Evolutionary conservation across 2,888 invertebrate species (phyloP).

Genomic region (Synanthedon myopaeformis): DNA sequence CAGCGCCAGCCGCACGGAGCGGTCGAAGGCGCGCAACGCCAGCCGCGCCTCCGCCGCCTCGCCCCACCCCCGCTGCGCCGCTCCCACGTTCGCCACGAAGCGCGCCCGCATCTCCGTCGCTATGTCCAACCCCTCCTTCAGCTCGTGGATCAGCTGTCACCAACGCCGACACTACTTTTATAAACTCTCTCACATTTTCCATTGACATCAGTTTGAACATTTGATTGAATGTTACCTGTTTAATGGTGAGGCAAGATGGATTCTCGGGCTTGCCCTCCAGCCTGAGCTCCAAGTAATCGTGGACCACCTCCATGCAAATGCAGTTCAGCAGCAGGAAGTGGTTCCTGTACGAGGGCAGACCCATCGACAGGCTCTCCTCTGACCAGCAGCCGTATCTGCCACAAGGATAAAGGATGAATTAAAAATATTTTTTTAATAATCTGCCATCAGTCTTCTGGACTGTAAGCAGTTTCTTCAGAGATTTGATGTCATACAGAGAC

Average conservation of each 20-base stretch:
- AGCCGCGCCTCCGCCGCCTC: constrained; percentile 62
- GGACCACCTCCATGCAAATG: constrained; percentile 90
- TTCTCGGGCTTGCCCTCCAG: constrained; percentile 85
- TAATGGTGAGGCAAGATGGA: constrained; percentile 87
- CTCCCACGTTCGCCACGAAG: constrained; percentile 75
- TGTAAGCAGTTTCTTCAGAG: too few relatives aligned
- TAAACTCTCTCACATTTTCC: too few relatives aligned
- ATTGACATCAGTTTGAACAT: too few relatives aligned
- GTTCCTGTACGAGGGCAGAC: constrained; percentile 86
- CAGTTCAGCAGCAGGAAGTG: constrained; percentile 88
- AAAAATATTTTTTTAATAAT: too few relatives aligned
- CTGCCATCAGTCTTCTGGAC: too few relatives aligned
- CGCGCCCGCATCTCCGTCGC: constrained; percentile 85
- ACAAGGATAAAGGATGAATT: too few relatives aligned
- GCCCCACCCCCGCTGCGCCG: constrained; percentile 64
- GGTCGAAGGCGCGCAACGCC: constrained; percentile 79
- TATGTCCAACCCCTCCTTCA: constrained; percentile 88
- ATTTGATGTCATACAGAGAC: too few relatives aligned
- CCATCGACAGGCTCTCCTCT: constrained; percentile 78
- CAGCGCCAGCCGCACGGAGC: constrained; percentile 79
- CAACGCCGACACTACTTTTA: too few relatives aligned
- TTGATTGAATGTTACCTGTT: constrained; percentile 71
- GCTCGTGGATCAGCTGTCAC: constrained; percentile 81
- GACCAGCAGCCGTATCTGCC: constrained; percentile 81
- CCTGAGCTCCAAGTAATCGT: constrained; percentile 89